Percentiles rank a stretch among this genome's conserved stretches.
Conservation (phyloP, 2,797 vertebrate genomes). For the Enteromius radiatus region DNA sequence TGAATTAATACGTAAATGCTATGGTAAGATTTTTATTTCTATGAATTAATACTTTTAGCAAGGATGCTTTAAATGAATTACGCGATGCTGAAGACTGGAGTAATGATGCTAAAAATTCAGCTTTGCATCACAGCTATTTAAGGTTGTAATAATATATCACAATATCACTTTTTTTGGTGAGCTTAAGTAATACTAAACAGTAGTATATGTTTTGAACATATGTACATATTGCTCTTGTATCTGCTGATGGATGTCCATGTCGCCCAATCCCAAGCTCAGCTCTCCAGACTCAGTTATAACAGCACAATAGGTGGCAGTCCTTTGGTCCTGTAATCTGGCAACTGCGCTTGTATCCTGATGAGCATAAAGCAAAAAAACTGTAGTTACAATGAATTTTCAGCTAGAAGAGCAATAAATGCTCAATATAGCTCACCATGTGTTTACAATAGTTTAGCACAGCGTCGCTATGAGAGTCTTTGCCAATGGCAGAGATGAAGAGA, state of each 20-base stretch:
- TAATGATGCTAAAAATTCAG: neutral
- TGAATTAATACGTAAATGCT: neutral
- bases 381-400: neutral
- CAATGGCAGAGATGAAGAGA: conserved; percentile 86
- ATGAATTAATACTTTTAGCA: neutral
- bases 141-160: neutral
- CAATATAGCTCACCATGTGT: conserved; percentile 82
- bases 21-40: neutral
- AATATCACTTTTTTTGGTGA: neutral
- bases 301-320: conserved; percentile 88
- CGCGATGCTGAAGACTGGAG: neutral
- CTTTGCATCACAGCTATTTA: neutral
- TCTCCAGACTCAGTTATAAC: conserved; percentile 83
- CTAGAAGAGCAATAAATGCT: neutral
- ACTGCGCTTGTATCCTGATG: conserved; percentile 81
- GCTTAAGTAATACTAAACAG: too few relatives aligned
- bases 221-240: conserved; percentile 86
- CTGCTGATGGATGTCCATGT: conserved; percentile 90
- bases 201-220: neutral
- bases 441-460: conserved; percentile 81
- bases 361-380: neutral
- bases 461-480: conserved; percentile 82
- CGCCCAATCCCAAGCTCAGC: conserved; percentile 84
- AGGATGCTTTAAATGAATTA: neutral
- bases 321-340: conserved; percentile 75